Evolutionary conservation across 1,140 invertebrate species (phyloP).

Genomic region (Heterodera schachtii): DNA sequence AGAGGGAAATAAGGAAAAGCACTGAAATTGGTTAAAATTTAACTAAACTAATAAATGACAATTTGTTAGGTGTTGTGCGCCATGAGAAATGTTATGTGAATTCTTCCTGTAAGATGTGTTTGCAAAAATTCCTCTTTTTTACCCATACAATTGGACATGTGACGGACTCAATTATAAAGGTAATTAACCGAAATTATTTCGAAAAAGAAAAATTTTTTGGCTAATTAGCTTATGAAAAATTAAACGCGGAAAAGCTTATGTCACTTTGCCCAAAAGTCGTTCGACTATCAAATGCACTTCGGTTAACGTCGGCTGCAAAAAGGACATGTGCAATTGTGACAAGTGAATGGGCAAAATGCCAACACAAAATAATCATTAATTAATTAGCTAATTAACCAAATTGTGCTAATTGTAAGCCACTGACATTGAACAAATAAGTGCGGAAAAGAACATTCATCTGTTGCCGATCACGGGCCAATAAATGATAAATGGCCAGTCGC

Average conservation of each 20-base stretch:
- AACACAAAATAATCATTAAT: no score
- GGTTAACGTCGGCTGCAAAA: neutral
- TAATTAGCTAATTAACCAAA: no score
- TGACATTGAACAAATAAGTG: no score
- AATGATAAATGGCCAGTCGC: no score
- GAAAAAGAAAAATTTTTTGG: neutral
- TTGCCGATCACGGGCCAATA: no score
- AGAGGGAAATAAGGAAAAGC: no score
- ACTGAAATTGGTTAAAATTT: neutral
- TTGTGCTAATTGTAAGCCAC: no score
- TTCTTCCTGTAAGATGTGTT: neutral
- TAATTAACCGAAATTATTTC: slow-evolving; percentile 3
- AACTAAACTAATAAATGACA: neutral
- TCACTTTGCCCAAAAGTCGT: neutral
- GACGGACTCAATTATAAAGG: neutral
- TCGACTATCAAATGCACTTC: neutral
- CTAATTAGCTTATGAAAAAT: neutral
- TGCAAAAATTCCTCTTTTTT: neutral
- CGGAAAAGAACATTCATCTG: no score
- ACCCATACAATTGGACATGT: slow-evolving; percentile 6
- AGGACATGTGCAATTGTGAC: slow-evolving; percentile 9
- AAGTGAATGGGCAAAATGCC: neutral
- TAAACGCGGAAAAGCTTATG: neutral
- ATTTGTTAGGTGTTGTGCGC: neutral
- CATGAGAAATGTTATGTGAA: slow-evolving; percentile 1